Conservation (phyloP, 2,797 vertebrate genomes). For the Coregonus ussuriensis region DNA sequence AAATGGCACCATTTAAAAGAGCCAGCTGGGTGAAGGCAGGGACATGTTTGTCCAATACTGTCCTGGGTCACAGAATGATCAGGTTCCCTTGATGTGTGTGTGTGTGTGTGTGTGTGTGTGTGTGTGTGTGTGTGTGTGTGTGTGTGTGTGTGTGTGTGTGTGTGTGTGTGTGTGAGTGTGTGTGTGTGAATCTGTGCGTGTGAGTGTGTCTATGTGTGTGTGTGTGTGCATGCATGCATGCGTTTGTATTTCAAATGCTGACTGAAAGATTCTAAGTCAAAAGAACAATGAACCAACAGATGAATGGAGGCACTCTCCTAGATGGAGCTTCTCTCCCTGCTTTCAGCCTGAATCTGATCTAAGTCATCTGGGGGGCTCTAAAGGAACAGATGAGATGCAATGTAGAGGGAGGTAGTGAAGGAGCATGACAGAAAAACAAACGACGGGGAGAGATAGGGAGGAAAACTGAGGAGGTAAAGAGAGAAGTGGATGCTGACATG, state of each 20-base stretch:
- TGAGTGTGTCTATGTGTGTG: too few relatives aligned
- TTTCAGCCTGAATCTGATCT: neutral
- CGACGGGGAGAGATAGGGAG: neutral
- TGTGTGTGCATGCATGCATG: too few relatives aligned
- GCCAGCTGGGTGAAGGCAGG: neutral
- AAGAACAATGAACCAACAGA: neutral
- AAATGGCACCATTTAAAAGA: neutral
- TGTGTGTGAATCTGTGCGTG: too few relatives aligned
- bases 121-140: too few relatives aligned
- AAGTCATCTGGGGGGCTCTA: too few relatives aligned
- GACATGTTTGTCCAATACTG: neutral
- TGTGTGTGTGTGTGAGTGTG: neutral
- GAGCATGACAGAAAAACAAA: slow-evolving; percentile 17
- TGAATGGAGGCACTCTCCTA: neutral
- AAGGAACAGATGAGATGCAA: slow-evolving; percentile 2
- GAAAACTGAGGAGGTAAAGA: neutral
- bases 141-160: neutral
- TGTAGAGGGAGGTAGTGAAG: neutral
- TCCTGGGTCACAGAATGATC: neutral
- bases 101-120: neutral
- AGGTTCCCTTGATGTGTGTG: neutral
- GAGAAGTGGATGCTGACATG: slow-evolving; percentile 10
- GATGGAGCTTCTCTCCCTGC: neutral
- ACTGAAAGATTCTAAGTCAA: too few relatives aligned
- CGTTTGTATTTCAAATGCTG: too few relatives aligned